A percentile compares a stretch with the other conserved stretches of the same genome.
These are phyloP conservation scores for Notodonta dromedarius DNA, from an alignment of 2,888 invertebrate genomes.

Conservation along the genomic window DNA sequence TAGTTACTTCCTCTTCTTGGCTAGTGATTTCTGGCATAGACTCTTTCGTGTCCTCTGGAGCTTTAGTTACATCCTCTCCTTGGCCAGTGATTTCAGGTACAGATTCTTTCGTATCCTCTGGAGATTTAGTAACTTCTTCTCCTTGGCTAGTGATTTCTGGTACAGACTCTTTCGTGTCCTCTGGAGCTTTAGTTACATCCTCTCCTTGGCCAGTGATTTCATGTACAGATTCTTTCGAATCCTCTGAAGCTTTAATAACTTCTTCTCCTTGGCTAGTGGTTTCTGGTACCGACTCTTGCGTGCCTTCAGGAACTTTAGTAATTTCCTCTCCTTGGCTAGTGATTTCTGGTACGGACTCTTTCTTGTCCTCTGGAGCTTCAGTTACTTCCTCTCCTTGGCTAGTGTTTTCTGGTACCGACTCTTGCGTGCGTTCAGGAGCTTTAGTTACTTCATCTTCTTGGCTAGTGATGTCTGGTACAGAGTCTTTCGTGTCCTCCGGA, in stretches of 20 bases:
- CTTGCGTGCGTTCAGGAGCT: slow-evolving; percentile 2
- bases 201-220: background rate
- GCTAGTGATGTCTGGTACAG: background rate
- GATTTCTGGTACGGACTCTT: background rate
- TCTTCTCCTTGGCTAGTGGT: background rate
- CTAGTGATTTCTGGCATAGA: background rate
- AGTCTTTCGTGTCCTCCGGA: background rate
- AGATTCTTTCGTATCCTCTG: background rate
- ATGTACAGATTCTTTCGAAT: background rate
- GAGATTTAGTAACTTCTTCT: background rate
- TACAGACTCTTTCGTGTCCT: background rate
- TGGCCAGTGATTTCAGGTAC: background rate
- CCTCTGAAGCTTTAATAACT: background rate
- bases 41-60: background rate
- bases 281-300: background rate
- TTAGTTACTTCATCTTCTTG: slow-evolving; percentile 7
- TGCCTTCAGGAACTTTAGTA: background rate
- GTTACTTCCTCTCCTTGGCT: background rate
- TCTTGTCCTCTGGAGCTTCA: background rate
- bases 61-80: background rate
- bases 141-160: background rate
- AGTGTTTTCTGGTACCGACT: background rate
- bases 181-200: background rate
- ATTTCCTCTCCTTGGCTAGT: background rate
- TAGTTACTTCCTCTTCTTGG: background rate